phyloP scores from a whole-genome alignment of 1,140 invertebrate genomes.

The Phymorhynchus buccinoides region DNA sequence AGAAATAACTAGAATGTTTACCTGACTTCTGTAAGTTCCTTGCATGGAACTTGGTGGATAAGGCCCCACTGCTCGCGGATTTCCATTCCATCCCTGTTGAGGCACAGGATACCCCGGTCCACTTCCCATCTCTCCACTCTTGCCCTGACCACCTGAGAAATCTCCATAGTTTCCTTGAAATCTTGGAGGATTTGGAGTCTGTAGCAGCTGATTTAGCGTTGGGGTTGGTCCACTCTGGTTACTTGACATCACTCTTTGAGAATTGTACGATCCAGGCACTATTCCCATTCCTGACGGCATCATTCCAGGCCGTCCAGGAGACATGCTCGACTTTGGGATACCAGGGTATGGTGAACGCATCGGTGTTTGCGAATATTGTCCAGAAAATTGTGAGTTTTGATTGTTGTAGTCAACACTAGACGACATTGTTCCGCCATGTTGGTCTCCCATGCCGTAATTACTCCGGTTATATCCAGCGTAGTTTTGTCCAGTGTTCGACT shows the following conservation, averaged over 20 bases:
- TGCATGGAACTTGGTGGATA: conserved; percentile 58
- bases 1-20: no score
- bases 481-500: conserved; percentile 60
- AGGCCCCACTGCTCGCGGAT: conserved; percentile 57
- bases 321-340: conserved; percentile 57
- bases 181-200: conserved; percentile 81
- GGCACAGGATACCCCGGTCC: conserved; percentile 50
- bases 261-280: conserved; percentile 54
- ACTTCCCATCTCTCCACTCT: conserved; percentile 54
- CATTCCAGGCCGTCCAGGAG: conserved; percentile 57
- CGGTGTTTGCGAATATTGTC: conserved; percentile 60
- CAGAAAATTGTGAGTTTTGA: conserved; percentile 60
- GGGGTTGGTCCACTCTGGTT: conserved; percentile 86
- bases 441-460: conserved; percentile 56
- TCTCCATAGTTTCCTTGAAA: conserved; percentile 72
- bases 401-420: conserved; percentile 61
- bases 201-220: conserved; percentile 90
- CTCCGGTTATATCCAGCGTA: conserved; percentile 60
- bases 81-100: conserved; percentile 60
- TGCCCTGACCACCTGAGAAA: conserved; percentile 55
- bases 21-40: conserved; percentile 60
- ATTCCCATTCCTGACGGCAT: conserved; percentile 53
- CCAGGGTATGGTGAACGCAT: conserved; percentile 59
- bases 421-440: conserved; percentile 64
- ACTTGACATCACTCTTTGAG: conserved; percentile 75